Conservation (phyloP, 2,797 vertebrate genomes). For the Enteromius viviparus region DNA sequence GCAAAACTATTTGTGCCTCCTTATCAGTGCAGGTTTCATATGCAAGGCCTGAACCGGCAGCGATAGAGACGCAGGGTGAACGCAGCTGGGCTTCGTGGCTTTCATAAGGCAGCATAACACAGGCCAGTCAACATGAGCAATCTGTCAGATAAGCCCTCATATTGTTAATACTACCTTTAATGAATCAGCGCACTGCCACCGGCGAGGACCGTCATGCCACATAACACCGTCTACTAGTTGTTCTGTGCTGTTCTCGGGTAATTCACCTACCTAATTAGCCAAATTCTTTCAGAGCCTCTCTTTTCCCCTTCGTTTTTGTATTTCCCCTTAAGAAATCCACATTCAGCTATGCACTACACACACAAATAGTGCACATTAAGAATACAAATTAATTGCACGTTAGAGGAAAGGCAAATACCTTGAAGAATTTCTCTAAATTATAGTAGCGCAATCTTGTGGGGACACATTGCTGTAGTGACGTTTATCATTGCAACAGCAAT, state of each 20-base stretch:
- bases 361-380: background rate
- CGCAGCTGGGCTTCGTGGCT: constrained; percentile 26
- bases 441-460: background rate
- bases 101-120: constrained; percentile 21
- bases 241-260: background rate
- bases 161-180: constrained; percentile 35
- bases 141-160: constrained; percentile 40
- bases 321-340: constrained; percentile 19
- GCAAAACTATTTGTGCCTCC: constrained; percentile 21
- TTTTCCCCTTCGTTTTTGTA: background rate
- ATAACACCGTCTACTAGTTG: constrained; percentile 15
- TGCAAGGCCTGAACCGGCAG: background rate
- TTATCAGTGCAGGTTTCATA: constrained; percentile 42
- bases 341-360: background rate
- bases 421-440: constrained; percentile 1
- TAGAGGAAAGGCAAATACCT: constrained; percentile 9
- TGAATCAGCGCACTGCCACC: constrained; percentile 12
- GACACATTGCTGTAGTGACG: background rate
- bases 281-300: background rate
- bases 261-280: constrained; percentile 23
- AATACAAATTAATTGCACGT: background rate
- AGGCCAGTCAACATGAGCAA: constrained; percentile 34
- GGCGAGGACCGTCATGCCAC: background rate
- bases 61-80: constrained; percentile 3
- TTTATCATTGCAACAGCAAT: background rate